Evolutionary conservation across 2,113 vertebrate species (phyloP).

Genomic region (Daphoenositta chrysoptera): DNA sequence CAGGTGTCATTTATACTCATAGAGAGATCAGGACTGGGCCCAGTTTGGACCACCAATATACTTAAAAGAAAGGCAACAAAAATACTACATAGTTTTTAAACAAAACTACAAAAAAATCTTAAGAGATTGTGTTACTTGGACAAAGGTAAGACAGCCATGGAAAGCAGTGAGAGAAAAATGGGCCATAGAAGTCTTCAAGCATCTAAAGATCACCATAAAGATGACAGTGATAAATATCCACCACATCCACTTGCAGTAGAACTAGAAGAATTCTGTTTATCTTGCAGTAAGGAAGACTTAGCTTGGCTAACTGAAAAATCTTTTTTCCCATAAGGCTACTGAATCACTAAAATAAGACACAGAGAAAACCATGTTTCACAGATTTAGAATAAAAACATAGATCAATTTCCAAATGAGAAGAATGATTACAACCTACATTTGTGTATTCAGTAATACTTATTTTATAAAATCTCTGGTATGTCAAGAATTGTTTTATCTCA

Average conservation of each 20-base stretch:
- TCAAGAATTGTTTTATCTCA: background rate
- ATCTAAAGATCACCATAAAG: background rate
- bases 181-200: background rate
- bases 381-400: background rate
- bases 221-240: background rate
- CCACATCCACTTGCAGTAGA: background rate
- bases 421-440: background rate
- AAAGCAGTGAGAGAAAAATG: background rate
- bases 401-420: background rate
- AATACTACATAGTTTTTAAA: background rate
- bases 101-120: background rate
- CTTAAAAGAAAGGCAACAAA: background rate
- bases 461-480: background rate
- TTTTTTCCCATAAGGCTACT: background rate
- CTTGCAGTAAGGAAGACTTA: constrained; percentile 5
- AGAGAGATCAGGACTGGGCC: background rate
- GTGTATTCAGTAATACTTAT: background rate
- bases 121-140: background rate
- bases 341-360: background rate
- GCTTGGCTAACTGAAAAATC: background rate
- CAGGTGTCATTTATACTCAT: background rate
- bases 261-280: background rate
- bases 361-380: background rate
- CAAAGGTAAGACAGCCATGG: background rate
- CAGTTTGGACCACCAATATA: background rate